Base-by-base conservation (phyloP, 2,888 invertebrate species). In the Zhuqinia jingwanae region DNA sequence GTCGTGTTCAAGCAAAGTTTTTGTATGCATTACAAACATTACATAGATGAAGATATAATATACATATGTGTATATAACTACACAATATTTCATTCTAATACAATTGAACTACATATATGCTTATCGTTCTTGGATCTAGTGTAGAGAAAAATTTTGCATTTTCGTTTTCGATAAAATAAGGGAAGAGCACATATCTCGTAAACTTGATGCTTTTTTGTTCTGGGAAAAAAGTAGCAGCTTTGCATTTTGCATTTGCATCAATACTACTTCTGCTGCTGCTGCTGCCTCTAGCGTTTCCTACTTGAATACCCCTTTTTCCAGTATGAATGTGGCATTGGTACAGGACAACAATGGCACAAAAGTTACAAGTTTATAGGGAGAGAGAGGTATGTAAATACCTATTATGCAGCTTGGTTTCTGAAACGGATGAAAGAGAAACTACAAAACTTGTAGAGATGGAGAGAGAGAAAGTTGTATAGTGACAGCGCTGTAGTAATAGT, bases 191-290 rank as follows among this genome's bases (percentile, higher is more conserved):
- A 65, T 75, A 63, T 83, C 75, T 75, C 82, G 60, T 75, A 81
- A 81, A 81, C 81, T 81, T 70, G 73, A 70, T 80, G 80, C 68
- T 68, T 80, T 42, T 65, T 65, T 47, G 53, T 25, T 27, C 2
- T 36, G 20, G 53, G n/a, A 36, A 36, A 53, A 76, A 42, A 77
- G 42, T 45, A 60, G 77, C 36, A 78, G 81, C 80, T 81, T 47
- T 81, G 58, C 81, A 81, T 42, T 81, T 81, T 81, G 81, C 81
- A 81, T 81, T 81, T 81, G 70, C 73, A 73, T 58, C 81, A 73
- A 56, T 56, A 45, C 15, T 27, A 25, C 42, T n/a, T 11, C 42
- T n/a, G 36, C 50, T 45, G 42, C 25, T 70, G n/a, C 25, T 11
- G 30, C 30, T 60, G 13, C 73, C 56, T 53, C 11, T 8, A 58